Conservation (phyloP, 2,797 vertebrate genomes). For the Amniataba percoides region DNA sequence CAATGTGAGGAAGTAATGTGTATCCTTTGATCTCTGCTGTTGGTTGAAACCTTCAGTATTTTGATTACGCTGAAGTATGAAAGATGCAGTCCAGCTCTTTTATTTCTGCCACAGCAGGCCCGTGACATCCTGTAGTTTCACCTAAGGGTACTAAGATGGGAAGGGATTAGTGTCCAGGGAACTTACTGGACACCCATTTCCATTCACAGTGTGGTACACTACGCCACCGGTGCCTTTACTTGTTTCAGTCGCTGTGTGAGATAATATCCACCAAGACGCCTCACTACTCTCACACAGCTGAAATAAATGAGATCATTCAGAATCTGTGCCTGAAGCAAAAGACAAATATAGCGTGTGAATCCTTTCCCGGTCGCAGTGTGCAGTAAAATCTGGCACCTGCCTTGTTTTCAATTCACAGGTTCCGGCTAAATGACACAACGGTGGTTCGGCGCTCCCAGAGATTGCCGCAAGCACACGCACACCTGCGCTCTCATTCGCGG, state of each 20-base stretch:
- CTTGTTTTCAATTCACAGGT: constrained; percentile 30
- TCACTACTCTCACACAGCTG: neutral
- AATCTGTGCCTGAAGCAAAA: constrained; percentile 22
- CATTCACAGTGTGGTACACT: neutral
- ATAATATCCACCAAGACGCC: constrained; percentile 1
- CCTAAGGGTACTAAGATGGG: neutral
- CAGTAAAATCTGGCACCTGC: constrained; percentile 42
- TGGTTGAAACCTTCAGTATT: neutral
- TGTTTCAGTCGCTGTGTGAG: constrained; percentile 15
- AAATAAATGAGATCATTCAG: constrained; percentile 52
- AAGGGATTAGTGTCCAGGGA: neutral
- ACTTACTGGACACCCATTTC: constrained; percentile 2
- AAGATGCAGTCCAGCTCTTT: no score
- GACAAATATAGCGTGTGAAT: constrained; percentile 46
- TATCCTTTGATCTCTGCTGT: no score
- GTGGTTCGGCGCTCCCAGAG: neutral
- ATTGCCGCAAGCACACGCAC: neutral
- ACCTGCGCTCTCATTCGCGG: constrained; percentile 28
- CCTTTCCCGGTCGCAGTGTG: constrained; percentile 34
- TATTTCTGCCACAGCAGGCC: neutral
- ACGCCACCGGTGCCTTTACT: neutral
- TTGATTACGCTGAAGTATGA: neutral
- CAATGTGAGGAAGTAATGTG: neutral
- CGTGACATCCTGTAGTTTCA: neutral
- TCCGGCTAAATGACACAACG: neutral